Percentiles rank a stretch among this genome's conserved stretches.
These are phyloP conservation scores for Eulemur rufifrons DNA, from an alignment of 2,113 vertebrate species.

Conservation along the genomic window DNA sequence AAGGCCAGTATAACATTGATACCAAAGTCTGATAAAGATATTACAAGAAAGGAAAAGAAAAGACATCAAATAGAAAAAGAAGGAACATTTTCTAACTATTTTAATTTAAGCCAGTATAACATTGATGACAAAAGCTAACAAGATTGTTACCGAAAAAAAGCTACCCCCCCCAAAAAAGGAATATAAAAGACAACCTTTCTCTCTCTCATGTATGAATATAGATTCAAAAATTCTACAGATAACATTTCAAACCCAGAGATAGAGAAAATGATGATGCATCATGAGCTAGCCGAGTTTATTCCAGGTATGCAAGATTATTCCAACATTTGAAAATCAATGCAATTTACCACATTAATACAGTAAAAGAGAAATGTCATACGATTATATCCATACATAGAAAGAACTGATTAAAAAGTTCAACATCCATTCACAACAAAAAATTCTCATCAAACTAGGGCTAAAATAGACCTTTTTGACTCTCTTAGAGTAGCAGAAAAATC, in stretches of 20 bases:
- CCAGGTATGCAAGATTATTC: not conserved
- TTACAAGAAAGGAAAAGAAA: not conserved
- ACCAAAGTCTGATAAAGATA: not conserved
- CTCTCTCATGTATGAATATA: not conserved
- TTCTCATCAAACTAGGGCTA: not conserved
- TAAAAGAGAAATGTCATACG: not conserved
- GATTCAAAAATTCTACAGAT: not conserved
- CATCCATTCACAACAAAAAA: conserved; percentile 5
- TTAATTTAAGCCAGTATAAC: not conserved
- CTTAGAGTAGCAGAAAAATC: not conserved
- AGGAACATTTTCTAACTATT: not conserved
- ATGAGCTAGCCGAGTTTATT: not conserved
- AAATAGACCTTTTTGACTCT: not conserved
- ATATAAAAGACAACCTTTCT: not conserved
- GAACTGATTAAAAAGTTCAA: not conserved
- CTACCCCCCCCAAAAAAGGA: not conserved
- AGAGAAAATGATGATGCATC: not conserved
- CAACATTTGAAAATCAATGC: not conserved
- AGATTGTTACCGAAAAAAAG: not conserved
- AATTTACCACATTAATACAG: not conserved
- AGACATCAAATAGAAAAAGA: not conserved
- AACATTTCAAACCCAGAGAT: not conserved
- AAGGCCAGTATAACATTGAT: not conserved
- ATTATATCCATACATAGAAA: not conserved
- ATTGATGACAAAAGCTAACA: not conserved